phyloP scores from a whole-genome alignment of 2,113 vertebrate genomes.

The Pteronura brasiliensis region DNA sequence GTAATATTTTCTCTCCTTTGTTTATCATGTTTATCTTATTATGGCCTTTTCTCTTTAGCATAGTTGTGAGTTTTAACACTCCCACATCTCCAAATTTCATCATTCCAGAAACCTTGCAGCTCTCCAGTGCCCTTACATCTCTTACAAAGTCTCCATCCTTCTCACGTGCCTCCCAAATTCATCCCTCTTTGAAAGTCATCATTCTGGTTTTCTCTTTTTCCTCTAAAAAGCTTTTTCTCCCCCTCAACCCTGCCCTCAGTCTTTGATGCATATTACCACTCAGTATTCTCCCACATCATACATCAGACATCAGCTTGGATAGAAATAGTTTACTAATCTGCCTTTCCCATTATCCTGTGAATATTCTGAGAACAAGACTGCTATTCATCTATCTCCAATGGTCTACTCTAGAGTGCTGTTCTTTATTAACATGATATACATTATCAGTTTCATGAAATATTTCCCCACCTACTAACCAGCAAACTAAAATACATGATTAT shows the following conservation, averaged over 20 bases:
- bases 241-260: not conserved
- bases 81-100: not conserved
- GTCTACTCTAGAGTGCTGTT: not conserved
- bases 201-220: not conserved
- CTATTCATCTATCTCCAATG: not conserved
- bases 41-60: not conserved
- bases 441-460: not conserved
- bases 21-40: not conserved
- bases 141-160: not conserved
- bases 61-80: not conserved
- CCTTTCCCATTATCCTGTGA: not conserved
- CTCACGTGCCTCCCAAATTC: not conserved
- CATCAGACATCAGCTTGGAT: not conserved
- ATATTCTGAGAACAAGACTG: not conserved
- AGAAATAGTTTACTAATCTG: not conserved
- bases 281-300: no score
- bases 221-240: not conserved
- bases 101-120: not conserved
- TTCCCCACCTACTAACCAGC: not conserved
- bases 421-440: not conserved
- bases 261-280: not conserved
- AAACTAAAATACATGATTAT: not conserved
- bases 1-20: not conserved
- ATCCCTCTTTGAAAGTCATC: not conserved
- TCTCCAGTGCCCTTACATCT: not conserved